phyloP scores from a whole-genome alignment of 2,797 vertebrate genomes.

The Remorina albescens region DNA sequence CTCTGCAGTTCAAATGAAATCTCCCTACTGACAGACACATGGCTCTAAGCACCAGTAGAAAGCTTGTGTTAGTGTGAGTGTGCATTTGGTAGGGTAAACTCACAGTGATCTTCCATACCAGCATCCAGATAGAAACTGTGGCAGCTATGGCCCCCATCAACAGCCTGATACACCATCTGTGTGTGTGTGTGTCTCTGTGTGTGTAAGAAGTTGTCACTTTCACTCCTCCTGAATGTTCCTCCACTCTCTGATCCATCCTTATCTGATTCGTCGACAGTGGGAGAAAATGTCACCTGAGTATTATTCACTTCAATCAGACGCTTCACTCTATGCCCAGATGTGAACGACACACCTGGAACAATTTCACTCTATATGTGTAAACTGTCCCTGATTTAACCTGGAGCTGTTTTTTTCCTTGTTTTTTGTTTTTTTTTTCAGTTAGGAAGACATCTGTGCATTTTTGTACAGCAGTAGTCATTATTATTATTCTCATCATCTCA shows the following conservation, averaged over 20 bases:
- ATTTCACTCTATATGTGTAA: background rate
- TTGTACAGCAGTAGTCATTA: background rate
- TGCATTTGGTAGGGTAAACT: slow-evolving; percentile 28
- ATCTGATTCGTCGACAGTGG: slow-evolving; percentile 48
- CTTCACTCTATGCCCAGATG: background rate
- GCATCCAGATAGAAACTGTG: slow-evolving; percentile 50
- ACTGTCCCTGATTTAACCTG: background rate
- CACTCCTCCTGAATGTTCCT: slow-evolving; percentile 22
- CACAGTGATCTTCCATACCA: slow-evolving; percentile 53
- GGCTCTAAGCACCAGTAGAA: slow-evolving; percentile 21
- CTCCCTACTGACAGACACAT: slow-evolving; percentile 66
- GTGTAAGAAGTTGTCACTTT: slow-evolving; percentile 49
- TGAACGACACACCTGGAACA: slow-evolving; percentile 19
- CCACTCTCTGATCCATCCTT: slow-evolving; percentile 36
- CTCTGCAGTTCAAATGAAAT: slow-evolving; percentile 50
- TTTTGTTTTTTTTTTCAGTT: background rate
- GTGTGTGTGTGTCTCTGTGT: slow-evolving; percentile 21
- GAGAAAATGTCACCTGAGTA: slow-evolving; percentile 27
- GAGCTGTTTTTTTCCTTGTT: no score
- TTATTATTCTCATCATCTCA: background rate
- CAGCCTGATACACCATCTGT: slow-evolving; percentile 33
- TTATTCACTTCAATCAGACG: slow-evolving; percentile 13
- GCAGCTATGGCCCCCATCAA: slow-evolving; percentile 66
- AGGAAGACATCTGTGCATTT: background rate
- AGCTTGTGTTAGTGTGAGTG: slow-evolving; percentile 22